phyloP scores from a whole-genome alignment of 2,113 vertebrate genomes.

The Amia ocellicauda region DNA sequence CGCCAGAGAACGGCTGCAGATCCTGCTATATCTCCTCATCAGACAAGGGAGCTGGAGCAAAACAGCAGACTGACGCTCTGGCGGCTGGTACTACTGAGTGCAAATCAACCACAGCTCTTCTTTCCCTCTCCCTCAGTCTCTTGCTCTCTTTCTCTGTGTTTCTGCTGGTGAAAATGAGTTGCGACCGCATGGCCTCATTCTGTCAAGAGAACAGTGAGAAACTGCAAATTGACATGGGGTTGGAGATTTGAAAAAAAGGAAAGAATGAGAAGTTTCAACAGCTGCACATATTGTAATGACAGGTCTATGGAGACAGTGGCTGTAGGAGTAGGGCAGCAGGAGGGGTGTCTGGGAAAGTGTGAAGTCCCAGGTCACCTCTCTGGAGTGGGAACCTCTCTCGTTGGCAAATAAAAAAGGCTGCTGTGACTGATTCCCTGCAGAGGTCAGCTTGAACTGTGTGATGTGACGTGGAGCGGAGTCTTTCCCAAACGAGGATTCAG shows the following conservation, averaged over 20 bases:
- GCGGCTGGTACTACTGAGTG: not conserved
- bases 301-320: not conserved
- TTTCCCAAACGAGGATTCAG: too few species aligned
- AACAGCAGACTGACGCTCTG: not conserved
- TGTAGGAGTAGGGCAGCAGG: not conserved
- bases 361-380: too few species aligned
- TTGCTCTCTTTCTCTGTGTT: too few species aligned
- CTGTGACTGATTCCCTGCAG: too few species aligned
- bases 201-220: constrained; percentile 4
- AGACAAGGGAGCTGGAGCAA: not conserved
- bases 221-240: not conserved
- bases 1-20: not conserved
- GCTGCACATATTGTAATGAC: not conserved
- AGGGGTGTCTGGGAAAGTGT: too few species aligned
- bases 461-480: too few species aligned
- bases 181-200: constrained; percentile 9
- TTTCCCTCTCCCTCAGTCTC: not conserved
- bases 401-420: too few species aligned
- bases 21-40: not conserved
- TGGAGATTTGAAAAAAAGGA: not conserved
- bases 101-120: not conserved
- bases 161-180: constrained; percentile 7
- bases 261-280: not conserved
- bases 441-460: too few species aligned
- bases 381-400: too few species aligned